Conservation (phyloP, 2,797 vertebrate genomes). For the Pteronotus mesoamericanus region DNA sequence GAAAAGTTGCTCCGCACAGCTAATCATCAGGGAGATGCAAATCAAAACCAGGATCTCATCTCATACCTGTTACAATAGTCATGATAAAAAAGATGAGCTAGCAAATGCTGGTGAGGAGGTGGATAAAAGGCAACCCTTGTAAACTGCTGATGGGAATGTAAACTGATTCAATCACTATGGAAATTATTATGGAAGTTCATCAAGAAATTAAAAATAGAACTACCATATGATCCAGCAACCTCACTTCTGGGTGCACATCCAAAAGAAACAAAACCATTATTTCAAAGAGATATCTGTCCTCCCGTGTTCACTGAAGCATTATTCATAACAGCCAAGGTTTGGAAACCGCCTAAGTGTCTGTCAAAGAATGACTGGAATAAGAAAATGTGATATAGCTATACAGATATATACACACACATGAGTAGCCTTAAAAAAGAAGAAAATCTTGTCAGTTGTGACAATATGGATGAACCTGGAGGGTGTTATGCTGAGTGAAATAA, state of each 20-base stretch:
- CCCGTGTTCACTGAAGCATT: neutral
- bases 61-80: neutral
- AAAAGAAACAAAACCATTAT: neutral
- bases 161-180: neutral
- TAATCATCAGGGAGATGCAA: neutral
- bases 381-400: neutral
- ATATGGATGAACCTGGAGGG: neutral
- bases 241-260: neutral
- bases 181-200: neutral
- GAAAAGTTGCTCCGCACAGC: neutral
- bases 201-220: neutral
- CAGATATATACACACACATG: neutral
- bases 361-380: neutral
- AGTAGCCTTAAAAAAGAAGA: neutral
- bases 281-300: neutral
- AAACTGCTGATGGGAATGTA: neutral
- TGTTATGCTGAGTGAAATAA: neutral
- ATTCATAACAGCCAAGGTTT: neutral
- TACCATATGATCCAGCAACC: neutral
- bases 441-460: neutral
- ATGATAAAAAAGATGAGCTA: neutral
- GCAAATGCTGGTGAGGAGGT: neutral
- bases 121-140: neutral
- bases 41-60: neutral
- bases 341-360: neutral